These are phyloP conservation scores for Phania funesta DNA, from an alignment of 2,888 invertebrate genomes.

Conservation along the genomic window DNA sequence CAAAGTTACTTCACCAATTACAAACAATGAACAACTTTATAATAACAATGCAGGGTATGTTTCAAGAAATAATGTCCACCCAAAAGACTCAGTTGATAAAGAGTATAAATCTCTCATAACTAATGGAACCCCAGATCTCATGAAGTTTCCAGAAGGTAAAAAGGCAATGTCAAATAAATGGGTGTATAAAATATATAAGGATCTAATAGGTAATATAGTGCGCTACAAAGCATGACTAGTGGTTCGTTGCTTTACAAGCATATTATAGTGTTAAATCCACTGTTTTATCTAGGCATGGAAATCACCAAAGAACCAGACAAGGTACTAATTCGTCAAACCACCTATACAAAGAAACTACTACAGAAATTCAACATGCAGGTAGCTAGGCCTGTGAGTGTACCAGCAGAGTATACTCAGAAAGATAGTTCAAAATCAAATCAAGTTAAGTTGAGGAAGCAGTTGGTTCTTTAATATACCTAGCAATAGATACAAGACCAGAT, in stretches of 20 bases:
- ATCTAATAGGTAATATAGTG: constrained; percentile 4
- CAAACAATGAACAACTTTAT: too few species aligned
- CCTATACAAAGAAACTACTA: not conserved
- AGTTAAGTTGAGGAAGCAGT: not conserved
- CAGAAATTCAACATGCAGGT: not conserved
- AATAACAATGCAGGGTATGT: too few species aligned
- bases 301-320: not conserved
- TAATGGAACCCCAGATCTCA: constrained; percentile 18
- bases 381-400: not conserved
- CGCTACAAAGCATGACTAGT: constrained; percentile 57
- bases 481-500: constrained; percentile 6
- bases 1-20: too few species aligned
- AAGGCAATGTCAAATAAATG: constrained; percentile 9
- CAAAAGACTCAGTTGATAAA: too few species aligned
- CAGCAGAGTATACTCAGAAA: not conserved
- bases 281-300: constrained; percentile 11
- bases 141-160: not conserved
- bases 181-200: constrained; percentile 7
- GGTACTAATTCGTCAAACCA: not conserved
- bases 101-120: constrained; percentile 20
- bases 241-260: constrained; percentile 65
- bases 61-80: too few species aligned
- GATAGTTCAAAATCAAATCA: not conserved
- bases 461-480: constrained; percentile 11
- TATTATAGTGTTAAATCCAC: not conserved